Conservation (phyloP, 2,888 invertebrate species). For the Resseliella maxima region DNA sequence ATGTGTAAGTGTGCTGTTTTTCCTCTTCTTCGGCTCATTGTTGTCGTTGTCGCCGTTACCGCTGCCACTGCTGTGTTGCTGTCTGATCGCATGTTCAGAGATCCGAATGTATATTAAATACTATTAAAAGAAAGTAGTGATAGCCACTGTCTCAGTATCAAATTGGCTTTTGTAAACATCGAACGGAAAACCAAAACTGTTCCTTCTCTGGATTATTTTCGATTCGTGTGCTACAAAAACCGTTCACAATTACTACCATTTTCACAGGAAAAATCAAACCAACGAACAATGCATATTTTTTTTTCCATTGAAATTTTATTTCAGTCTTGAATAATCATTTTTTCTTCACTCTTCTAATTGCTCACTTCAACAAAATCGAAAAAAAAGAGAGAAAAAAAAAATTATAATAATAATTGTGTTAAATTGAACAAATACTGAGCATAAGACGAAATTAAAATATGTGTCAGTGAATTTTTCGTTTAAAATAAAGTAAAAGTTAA, state of each 20-base stretch:
- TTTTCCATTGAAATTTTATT: no score
- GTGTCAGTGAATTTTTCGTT: constrained; percentile 22
- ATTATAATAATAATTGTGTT: no score
- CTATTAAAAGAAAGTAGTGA: constrained; percentile 53
- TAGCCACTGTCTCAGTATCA: constrained; percentile 51
- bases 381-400: no score
- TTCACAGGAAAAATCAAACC: no score
- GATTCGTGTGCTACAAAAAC: constrained; percentile 33
- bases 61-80: not conserved
- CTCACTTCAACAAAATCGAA: no score
- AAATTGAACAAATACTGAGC: no score
- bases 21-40: not conserved
- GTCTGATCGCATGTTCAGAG: not conserved
- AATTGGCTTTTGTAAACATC: constrained; percentile 39
- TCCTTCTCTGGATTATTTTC: constrained; percentile 11
- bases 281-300: no score
- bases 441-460: not conserved
- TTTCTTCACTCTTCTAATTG: no score
- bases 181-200: not conserved
- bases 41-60: not conserved
- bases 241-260: not conserved
- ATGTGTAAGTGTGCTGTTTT: constrained; percentile 15
- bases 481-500: not conserved
- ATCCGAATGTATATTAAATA: constrained; percentile 48
- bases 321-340: no score